Conservation (phyloP, 2,797 vertebrate genomes). For the Naso thynnoides region DNA sequence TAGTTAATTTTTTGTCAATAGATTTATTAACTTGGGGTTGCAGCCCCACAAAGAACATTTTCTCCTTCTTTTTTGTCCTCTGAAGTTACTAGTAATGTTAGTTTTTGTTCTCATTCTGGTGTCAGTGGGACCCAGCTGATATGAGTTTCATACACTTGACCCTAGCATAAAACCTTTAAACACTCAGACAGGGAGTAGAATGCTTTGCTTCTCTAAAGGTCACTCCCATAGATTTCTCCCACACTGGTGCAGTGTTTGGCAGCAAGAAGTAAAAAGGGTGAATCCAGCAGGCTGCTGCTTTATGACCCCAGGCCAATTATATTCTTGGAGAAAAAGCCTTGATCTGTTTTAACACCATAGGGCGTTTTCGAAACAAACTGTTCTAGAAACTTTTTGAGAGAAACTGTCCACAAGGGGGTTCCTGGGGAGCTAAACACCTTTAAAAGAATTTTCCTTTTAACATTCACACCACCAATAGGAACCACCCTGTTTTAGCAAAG, state of each 20-base stretch:
- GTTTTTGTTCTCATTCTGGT: constrained; percentile 33
- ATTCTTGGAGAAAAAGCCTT: constrained; percentile 68
- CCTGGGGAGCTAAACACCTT: too few relatives aligned
- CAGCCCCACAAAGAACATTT: too few relatives aligned
- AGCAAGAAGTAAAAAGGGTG: constrained; percentile 60
- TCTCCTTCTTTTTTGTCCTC: too few relatives aligned
- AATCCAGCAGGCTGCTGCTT: constrained; percentile 58
- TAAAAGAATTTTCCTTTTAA: too few relatives aligned
- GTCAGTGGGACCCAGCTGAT: constrained; percentile 63
- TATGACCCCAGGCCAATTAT: constrained; percentile 54
- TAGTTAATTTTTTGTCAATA: too few relatives aligned
- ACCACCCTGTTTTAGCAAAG: too few relatives aligned
- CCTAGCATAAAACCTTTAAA: constrained; percentile 79
- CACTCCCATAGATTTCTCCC: constrained; percentile 76
- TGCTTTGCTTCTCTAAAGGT: constrained; percentile 79
- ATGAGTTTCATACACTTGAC: constrained; percentile 74
- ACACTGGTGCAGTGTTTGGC: constrained; percentile 57
- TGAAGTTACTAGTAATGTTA: too few relatives aligned
- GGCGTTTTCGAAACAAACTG: too few relatives aligned
- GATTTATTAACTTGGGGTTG: too few relatives aligned
- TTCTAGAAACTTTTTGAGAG: too few relatives aligned
- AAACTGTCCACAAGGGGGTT: too few relatives aligned
- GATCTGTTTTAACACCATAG: constrained; percentile 47
- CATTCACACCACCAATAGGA: too few relatives aligned
- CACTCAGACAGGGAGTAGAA: constrained; percentile 71